Conservation (phyloP, 2,113 vertebrate species). For the Tachysurus vachellii region DNA sequence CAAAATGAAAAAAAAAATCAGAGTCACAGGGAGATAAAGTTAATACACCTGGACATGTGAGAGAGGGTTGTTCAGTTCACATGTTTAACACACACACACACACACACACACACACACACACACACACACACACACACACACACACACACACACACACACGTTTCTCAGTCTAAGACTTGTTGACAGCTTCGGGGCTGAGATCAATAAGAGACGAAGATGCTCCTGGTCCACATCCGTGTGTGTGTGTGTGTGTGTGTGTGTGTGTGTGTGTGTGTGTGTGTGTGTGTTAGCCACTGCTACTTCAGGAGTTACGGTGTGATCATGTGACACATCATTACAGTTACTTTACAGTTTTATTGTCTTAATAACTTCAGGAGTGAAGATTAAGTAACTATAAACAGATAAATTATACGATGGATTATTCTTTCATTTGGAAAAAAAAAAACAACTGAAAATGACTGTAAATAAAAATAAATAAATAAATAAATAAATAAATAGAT, state of each 20-base stretch:
- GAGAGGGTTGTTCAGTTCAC: conserved; percentile 10
- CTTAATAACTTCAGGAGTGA: background rate
- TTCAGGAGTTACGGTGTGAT: background rate
- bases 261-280: conserved; percentile 1
- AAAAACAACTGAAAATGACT: too few species aligned
- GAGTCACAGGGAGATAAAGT: background rate
- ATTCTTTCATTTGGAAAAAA: too few species aligned
- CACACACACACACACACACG: conserved; percentile 8
- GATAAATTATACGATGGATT: too few species aligned
- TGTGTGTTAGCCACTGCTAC: background rate
- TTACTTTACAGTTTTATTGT: background rate
- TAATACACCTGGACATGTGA: background rate
- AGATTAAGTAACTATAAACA: background rate
- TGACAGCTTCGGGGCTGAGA: conserved; percentile 17
- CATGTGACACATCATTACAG: background rate
- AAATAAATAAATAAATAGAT: too few species aligned
- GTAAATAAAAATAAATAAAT: too few species aligned
- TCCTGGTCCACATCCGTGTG: conserved; percentile 6
- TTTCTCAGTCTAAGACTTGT: background rate
- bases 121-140: conserved; percentile 15
- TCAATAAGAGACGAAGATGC: conserved; percentile 42
- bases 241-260: conserved; percentile 22
- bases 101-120: conserved; percentile 17
- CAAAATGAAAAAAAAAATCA: background rate
- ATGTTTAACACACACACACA: background rate